A percentile compares a stretch with the other conserved stretches of the same genome.
Conservation (phyloP, 2,113 vertebrate genomes). For the Neopipo cinnamomea region DNA sequence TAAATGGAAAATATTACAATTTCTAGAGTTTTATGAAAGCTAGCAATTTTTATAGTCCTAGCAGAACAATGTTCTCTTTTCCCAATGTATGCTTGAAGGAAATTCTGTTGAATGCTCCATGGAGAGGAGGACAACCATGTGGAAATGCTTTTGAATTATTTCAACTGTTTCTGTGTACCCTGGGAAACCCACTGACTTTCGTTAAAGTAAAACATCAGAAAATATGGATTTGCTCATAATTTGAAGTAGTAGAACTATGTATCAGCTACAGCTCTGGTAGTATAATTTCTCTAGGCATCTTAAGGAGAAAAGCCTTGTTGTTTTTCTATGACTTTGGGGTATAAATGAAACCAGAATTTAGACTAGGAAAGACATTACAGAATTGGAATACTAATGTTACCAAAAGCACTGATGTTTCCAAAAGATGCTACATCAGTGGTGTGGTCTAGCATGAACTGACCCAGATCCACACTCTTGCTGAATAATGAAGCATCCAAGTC, state of each 20-base stretch:
- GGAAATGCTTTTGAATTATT: background rate
- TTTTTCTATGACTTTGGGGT: background rate
- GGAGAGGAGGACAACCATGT: background rate
- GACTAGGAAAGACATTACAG: background rate
- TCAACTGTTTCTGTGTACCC: background rate
- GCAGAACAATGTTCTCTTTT: background rate
- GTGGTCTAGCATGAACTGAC: background rate
- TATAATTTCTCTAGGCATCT: background rate
- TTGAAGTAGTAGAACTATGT: background rate
- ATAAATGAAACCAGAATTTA: background rate
- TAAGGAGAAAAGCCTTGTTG: background rate
- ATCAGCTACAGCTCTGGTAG: background rate
- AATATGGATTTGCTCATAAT: background rate
- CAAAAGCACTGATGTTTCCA: background rate
- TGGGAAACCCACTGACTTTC: background rate
- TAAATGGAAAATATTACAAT: background rate
- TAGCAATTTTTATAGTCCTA: background rate
- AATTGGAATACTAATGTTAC: background rate
- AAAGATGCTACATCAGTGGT: background rate
- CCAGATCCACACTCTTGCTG: background rate
- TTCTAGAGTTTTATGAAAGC: background rate
- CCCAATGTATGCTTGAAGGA: background rate
- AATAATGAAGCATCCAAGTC: background rate
- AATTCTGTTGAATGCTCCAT: background rate
- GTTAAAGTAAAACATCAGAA: background rate